Conservation (phyloP, 2,888 invertebrate species). For the Acheta domesticus region DNA sequence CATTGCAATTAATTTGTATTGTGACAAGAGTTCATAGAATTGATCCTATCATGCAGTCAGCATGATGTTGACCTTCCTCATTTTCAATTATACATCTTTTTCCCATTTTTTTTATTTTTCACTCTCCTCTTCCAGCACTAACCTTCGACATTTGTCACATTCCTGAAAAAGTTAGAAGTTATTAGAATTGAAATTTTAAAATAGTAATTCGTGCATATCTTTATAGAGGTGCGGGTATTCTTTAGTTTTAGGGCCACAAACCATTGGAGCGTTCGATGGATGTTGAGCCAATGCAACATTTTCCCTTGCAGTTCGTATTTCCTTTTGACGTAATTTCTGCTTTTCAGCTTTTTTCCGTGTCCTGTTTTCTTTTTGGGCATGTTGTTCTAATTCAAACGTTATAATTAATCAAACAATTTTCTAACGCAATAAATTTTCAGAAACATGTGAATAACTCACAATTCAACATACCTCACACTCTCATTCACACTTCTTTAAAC, state of each 20-base stretch:
- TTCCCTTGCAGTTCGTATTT: constrained; percentile 73
- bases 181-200: no score
- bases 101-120: background rate
- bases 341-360: constrained; percentile 96
- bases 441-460: no score
- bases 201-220: no score
- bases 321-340: constrained; percentile 82
- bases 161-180: constrained; percentile 49
- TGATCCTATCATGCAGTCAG: background rate
- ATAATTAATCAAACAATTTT: background rate
- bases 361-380: constrained; percentile 98
- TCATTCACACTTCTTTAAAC: no score
- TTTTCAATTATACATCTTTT: background rate
- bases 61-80: background rate
- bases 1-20: background rate
- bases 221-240: no score
- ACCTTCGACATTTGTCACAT: constrained; percentile 59
- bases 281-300: constrained; percentile 76
- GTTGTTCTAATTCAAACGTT: constrained; percentile 41
- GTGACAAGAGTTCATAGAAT: no score
- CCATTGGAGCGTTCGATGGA: constrained; percentile 89
- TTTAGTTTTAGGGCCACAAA: constrained; percentile 41
- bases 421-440: background rate
- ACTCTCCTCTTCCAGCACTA: constrained; percentile 37
- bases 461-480: no score